Conservation (phyloP, 2,888 invertebrate genomes). For the Conistra vaccinii region DNA sequence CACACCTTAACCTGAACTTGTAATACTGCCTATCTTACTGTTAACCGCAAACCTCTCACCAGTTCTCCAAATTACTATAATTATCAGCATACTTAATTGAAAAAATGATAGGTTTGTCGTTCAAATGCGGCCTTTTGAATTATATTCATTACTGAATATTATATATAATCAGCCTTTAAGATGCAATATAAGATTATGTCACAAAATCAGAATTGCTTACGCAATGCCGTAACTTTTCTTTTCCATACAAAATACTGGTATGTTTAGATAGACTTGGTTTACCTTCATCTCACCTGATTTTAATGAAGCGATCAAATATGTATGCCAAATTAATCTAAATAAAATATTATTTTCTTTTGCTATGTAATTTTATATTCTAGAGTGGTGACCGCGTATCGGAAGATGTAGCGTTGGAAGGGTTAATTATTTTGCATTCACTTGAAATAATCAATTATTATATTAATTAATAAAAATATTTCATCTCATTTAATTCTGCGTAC, state of each 20-base stretch:
- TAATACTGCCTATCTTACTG: background rate
- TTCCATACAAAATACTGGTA: background rate
- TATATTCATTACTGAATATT: slow-evolving; percentile 19
- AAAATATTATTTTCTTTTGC: background rate
- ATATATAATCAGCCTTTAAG: background rate
- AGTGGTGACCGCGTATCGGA: no score
- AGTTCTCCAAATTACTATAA: background rate
- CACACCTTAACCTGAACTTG: slow-evolving; percentile 3
- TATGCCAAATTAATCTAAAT: background rate
- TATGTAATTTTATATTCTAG: background rate
- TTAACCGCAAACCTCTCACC: slow-evolving; percentile 18
- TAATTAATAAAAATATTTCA: background rate
- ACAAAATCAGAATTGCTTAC: background rate
- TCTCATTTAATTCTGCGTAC: slow-evolving; percentile 3
- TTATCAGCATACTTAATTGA: slow-evolving; percentile 5
- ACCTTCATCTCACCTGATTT: background rate
- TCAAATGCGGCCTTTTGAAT: slow-evolving; percentile 3
- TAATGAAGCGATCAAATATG: background rate
- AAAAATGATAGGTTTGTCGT: background rate
- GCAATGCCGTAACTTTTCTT: no score
- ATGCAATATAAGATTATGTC: background rate
- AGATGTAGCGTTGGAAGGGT: no score
- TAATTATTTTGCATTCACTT: no score
- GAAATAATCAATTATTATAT: no score
- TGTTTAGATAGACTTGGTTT: background rate